Evolutionary conservation across 2,888 invertebrate species (phyloP).

Genomic region (Ornithoptera alexandrae): DNA sequence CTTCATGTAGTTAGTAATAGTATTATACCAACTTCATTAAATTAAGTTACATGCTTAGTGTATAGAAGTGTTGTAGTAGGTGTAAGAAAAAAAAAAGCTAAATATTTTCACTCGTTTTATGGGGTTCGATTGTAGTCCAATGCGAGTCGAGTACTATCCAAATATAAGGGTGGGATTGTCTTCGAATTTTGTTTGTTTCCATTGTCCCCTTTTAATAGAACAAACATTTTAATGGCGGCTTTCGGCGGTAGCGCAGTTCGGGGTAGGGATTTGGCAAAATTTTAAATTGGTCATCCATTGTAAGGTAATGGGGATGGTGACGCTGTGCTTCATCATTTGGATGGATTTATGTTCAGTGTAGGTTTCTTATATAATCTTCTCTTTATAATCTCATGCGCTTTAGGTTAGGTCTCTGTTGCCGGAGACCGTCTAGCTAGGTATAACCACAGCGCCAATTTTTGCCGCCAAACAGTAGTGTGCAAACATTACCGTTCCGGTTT

Average conservation of each 20-base stretch:
- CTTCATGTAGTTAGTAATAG: too few relatives aligned
- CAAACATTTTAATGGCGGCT: slow-evolving; percentile 65
- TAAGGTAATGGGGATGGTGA: neutral
- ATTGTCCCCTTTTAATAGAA: slow-evolving; percentile 68
- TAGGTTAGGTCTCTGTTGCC: too few relatives aligned
- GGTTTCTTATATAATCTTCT: too few relatives aligned
- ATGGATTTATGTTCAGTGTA: neutral
- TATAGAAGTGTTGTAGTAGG: neutral
- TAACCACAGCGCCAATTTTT: too few relatives aligned
- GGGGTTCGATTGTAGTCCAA: slow-evolving; percentile 24
- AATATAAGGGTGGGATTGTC: slow-evolving; percentile 54
- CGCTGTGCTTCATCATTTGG: neutral
- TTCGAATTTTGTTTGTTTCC: slow-evolving; percentile 53
- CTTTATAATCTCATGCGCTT: too few relatives aligned
- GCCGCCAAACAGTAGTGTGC: too few relatives aligned
- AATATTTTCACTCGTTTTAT: slow-evolving; percentile 20
- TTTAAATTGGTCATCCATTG: slow-evolving; percentile 45
- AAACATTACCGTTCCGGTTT: too few relatives aligned
- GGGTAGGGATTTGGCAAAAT: slow-evolving; percentile 41
- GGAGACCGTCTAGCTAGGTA: too few relatives aligned
- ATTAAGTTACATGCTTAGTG: too few relatives aligned
- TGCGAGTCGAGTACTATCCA: slow-evolving; percentile 50
- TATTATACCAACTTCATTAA: too few relatives aligned
- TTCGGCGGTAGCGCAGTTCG: slow-evolving; percentile 27
- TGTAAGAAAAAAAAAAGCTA: slow-evolving; percentile 11